Evolutionary conservation across 2,797 vertebrate genomes (phyloP), one percentile per base, ranked within the genome.

Genomic region (Danio choprae): DNA sequence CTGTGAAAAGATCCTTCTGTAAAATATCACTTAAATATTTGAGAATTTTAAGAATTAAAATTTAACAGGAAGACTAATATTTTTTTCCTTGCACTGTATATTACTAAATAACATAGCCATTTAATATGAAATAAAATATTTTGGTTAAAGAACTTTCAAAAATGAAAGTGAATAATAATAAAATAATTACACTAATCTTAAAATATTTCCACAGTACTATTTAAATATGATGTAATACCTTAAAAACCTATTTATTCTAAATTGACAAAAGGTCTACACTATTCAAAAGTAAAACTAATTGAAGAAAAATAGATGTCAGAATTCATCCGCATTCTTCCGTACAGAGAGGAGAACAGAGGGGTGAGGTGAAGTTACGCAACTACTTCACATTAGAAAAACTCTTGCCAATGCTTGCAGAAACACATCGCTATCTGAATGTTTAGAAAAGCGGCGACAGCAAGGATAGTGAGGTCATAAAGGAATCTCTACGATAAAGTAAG

Each of bases 281-380:
- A 36, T 56, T 20, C 12, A 56, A 22, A 16, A 7, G 50, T 29
- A 36, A 38, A 69, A n/a, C 9, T 4, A 5, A 40, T 16, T 3
- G 10, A n/a, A 36, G 11, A 53, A 4, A 9, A 43, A 20, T 5
- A n/a, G 41, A 12, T 13, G 40, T 29, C 62, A 55, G 6, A 20
- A 55, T 63, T 55, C 20, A 9, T 46, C 36, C 1, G 20, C 38
- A 44, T 51, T 60, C n/a, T 48, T 50, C 53, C 8, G 38, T 41
- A 13, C 3, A 41, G 41, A 38, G 41, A 40, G 6, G 8, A 44
- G 36, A 11, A 80, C 15, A 44, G 22, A 38, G 16, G 53, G 7
- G 46, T 48, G 65, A 55, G 22, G 48, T 48, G 41, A 44, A 18
- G 40, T 81, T 82, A 68, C n/a, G 6, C 59, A 84, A 84, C 50